Conservation (phyloP, 2,113 vertebrate genomes). For the Melanotaenia duboulayi region DNA sequence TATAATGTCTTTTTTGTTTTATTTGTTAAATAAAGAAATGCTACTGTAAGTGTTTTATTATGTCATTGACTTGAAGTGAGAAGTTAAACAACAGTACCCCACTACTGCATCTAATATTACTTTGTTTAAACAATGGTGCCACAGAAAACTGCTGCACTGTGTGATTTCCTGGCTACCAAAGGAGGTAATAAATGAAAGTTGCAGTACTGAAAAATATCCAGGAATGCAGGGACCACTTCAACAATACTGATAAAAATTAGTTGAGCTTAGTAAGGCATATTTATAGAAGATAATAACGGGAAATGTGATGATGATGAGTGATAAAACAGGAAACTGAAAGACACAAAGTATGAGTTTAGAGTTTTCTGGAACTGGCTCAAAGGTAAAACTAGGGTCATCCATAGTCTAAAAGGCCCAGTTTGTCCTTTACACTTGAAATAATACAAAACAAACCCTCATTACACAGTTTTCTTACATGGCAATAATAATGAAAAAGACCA, state of each 20-base stretch:
- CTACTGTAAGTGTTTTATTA: too few species aligned
- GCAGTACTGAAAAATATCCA: background rate
- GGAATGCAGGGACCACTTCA: background rate
- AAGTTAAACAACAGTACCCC: too few species aligned
- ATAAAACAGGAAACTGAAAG: constrained; percentile 21
- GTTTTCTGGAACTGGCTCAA: background rate
- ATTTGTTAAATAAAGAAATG: too few species aligned
- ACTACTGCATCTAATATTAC: too few species aligned
- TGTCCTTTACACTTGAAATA: too few species aligned
- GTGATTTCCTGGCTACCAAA: too few species aligned
- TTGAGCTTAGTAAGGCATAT: constrained; percentile 20
- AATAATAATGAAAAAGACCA: background rate
- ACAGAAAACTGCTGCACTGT: background rate
- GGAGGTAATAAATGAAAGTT: constrained; percentile 1
- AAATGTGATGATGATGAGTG: too few species aligned
- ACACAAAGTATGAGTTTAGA: too few species aligned
- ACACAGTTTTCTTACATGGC: constrained; percentile 12
- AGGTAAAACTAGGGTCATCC: background rate
- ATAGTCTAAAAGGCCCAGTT: background rate
- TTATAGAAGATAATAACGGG: constrained; percentile 9
- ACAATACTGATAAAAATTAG: background rate
- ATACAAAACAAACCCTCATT: background rate
- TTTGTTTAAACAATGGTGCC: too few species aligned
- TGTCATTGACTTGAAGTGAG: too few species aligned
- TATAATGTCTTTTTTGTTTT: too few species aligned